These are phyloP conservation scores for Oxygymnocypris stewartii DNA, from an alignment of 2,113 vertebrate genomes.

Conservation along the genomic window DNA sequence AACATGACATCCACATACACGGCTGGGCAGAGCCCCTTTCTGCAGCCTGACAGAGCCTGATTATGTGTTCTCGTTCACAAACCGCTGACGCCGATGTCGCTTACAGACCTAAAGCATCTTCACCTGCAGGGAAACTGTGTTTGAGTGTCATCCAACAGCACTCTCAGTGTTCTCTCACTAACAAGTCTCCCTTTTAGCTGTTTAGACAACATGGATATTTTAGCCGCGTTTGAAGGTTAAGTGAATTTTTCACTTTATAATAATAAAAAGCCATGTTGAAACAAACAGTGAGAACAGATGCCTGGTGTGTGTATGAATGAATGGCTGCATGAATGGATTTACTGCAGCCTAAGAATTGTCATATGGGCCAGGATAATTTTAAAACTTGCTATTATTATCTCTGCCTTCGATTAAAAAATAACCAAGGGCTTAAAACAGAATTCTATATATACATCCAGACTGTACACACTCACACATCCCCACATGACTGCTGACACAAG, in stretches of 20 bases:
- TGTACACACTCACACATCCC: slow-evolving; percentile 42
- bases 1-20: background rate
- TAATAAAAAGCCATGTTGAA: slow-evolving; percentile 30
- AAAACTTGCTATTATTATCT: slow-evolving; percentile 72
- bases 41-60: background rate
- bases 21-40: background rate
- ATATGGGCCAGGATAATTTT: slow-evolving; percentile 68
- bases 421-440: slow-evolving; percentile 71
- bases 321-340: slow-evolving; percentile 72
- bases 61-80: slow-evolving; percentile 4
- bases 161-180: background rate
- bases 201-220: slow-evolving; percentile 1
- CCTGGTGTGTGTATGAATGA: slow-evolving; percentile 54
- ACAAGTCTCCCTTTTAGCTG: background rate
- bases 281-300: slow-evolving; percentile 15
- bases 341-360: slow-evolving; percentile 60
- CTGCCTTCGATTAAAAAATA: slow-evolving; percentile 55
- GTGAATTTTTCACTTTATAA: background rate
- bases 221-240: background rate
- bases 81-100: background rate
- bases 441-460: slow-evolving; percentile 69
- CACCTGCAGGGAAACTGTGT: slow-evolving; percentile 6
- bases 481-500: slow-evolving; percentile 49
- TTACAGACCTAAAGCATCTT: slow-evolving; percentile 13
- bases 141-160: background rate